Conservation (phyloP, 2,797 vertebrate species). For the Sebastes vulpes region DNA sequence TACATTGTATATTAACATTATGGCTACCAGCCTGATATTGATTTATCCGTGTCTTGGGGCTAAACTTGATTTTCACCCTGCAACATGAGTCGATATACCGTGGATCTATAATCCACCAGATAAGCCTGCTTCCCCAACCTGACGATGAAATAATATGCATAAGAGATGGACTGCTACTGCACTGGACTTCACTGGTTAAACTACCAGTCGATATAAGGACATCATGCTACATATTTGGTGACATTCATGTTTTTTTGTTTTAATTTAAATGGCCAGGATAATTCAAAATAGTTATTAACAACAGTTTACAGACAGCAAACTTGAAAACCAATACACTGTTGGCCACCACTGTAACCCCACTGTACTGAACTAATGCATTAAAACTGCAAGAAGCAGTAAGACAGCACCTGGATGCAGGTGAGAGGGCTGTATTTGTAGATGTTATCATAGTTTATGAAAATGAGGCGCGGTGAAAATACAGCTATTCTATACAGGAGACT, state of each 20-base stretch:
- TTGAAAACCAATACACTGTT: not conserved
- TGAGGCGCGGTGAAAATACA: not conserved
- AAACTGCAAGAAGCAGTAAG: not conserved
- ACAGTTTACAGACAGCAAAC: not conserved
- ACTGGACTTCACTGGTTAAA: not conserved
- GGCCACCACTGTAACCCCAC: too few relatives aligned
- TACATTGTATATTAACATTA: slow-evolving; percentile 40
- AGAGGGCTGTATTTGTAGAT: not conserved
- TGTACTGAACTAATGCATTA: not conserved
- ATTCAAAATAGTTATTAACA: not conserved
- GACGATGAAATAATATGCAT: slow-evolving; percentile 10
- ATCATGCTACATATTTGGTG: not conserved
- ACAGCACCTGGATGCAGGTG: not conserved
- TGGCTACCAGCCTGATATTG: slow-evolving; percentile 41
- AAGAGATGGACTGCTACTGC: not conserved
- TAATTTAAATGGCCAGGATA: not conserved
- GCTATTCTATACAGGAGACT: not conserved
- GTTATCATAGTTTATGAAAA: not conserved
- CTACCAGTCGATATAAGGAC: not conserved
- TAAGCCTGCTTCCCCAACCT: slow-evolving; percentile 10
- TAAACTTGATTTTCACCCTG: slow-evolving; percentile 44
- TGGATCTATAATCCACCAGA: slow-evolving; percentile 40
- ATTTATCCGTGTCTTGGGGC: slow-evolving; percentile 45
- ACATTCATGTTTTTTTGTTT: not conserved
- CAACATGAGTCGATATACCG: slow-evolving; percentile 28